Conservation (phyloP, 1,140 invertebrate species). For the Melipona quadrifasciata region DNA sequence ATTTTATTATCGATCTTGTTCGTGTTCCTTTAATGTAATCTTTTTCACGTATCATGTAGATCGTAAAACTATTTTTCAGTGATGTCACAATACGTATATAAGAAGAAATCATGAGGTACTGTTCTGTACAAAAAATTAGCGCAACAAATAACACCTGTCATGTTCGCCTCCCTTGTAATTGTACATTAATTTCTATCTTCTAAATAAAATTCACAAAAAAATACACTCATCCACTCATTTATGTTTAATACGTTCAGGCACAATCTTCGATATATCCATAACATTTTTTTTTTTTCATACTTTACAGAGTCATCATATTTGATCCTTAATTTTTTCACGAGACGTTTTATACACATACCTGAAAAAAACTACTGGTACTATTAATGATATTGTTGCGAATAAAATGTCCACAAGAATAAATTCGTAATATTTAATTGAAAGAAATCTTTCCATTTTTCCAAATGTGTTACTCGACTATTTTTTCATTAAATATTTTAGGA, state of each 20-base stretch:
- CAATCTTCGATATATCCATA: neutral
- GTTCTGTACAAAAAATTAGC: slow-evolving; percentile 26
- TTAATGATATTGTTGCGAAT: slow-evolving; percentile 18
- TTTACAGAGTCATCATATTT: neutral
- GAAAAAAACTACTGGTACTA: slow-evolving; percentile 45
- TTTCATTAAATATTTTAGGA: neutral
- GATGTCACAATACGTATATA: slow-evolving; percentile 13
- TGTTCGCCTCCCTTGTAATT: slow-evolving; percentile 54
- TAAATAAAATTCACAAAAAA: slow-evolving; percentile 63
- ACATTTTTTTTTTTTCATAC: neutral
- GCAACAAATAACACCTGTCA: slow-evolving; percentile 37
- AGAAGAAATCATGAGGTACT: slow-evolving; percentile 22
- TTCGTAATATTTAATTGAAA: slow-evolving; percentile 31
- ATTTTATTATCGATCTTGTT: slow-evolving; percentile 34
- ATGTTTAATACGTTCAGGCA: neutral
- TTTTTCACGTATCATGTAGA: slow-evolving; percentile 20
- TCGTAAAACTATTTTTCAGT: neutral
- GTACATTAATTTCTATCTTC: slow-evolving; percentile 69
- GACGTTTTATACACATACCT: slow-evolving; percentile 20
- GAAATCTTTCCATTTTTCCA: slow-evolving; percentile 4
- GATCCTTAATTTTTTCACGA: neutral
- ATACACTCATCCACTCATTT: slow-evolving; percentile 23
- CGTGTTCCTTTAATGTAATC: neutral
- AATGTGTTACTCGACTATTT: neutral
- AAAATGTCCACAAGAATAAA: slow-evolving; percentile 36